These are phyloP conservation scores for roundworm (Caenorhabditis elegans) DNA, from an alignment of 1,140 invertebrate genomes.

Conservation along the genomic window DNA sequence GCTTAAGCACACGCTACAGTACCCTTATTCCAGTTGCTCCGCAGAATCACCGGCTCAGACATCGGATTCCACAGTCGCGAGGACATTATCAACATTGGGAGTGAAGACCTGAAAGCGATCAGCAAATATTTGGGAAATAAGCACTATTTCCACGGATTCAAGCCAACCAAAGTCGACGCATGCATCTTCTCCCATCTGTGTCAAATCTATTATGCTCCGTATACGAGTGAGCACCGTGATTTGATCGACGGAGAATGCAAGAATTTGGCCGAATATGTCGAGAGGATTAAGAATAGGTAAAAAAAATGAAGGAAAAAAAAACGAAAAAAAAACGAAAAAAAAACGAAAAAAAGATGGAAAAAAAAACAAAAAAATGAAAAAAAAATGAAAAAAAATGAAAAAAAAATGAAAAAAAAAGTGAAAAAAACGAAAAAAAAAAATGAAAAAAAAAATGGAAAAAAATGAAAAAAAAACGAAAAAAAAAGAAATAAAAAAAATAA, in stretches of 20 bases:
- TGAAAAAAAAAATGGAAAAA: no score
- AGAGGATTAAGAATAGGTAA: constrained; percentile 25
- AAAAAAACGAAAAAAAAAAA: no score
- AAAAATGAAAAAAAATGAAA: no score
- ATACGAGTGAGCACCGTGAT: constrained; percentile 9
- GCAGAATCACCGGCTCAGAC: neutral
- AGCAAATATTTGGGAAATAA: constrained; percentile 84
- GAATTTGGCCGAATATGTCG: neutral
- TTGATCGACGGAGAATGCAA: constrained; percentile 12
- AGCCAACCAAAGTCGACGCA: constrained; percentile 74
- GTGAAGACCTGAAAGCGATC: constrained; percentile 81
- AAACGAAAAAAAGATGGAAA: no score
- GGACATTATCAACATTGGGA: constrained; percentile 83
- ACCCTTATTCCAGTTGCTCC: neutral
- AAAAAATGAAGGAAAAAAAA: no score
- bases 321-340: no score
- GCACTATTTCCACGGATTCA: constrained; percentile 90
- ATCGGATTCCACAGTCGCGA: constrained; percentile 68
- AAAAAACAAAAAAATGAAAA: no score
- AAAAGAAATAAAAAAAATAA: no score
- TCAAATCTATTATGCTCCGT: constrained; percentile 57
- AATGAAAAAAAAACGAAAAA: no score
- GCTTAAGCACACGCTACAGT: neutral
- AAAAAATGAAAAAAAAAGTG: no score
- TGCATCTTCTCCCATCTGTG: constrained; percentile 50